Evolutionary conservation across 2,888 invertebrate species (phyloP).

Genomic region (Argyra leucocephala): DNA sequence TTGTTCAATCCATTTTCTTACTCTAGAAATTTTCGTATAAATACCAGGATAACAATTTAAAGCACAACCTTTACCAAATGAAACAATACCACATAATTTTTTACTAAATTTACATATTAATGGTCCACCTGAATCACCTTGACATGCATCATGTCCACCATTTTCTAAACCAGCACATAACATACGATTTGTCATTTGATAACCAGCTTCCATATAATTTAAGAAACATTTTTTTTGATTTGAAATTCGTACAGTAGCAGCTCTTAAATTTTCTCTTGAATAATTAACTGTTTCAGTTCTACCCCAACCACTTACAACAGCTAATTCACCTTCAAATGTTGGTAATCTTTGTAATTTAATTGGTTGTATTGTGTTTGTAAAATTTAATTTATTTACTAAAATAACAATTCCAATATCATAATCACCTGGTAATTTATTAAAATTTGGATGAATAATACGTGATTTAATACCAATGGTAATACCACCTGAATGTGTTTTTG

Average conservation of each 20-base stretch:
- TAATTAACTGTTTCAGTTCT: not conserved
- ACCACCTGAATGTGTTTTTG: conserved; percentile 35
- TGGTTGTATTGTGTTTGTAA: not conserved
- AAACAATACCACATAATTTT: conserved; percentile 15
- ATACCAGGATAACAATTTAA: conserved; percentile 12
- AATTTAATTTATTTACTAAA: conserved; percentile 27
- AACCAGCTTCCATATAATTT: not conserved
- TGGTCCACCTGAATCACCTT: conserved; percentile 18
- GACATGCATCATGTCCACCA: conserved; percentile 15
- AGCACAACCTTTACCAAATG: conserved; percentile 15
- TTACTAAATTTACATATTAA: conserved; percentile 7
- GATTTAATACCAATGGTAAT: conserved; percentile 31
- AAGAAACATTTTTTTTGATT: not conserved
- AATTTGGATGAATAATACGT: conserved; percentile 37
- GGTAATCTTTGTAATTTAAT: not conserved
- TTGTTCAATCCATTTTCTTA: conserved; percentile 12
- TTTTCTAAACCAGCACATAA: conserved; percentile 12
- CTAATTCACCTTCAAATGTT: conserved; percentile 15
- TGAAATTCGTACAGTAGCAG: not conserved
- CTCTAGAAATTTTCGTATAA: conserved; percentile 11
- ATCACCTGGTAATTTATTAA: conserved; percentile 37
- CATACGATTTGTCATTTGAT: conserved; percentile 17
- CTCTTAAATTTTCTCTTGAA: not conserved
- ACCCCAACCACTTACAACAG: conserved; percentile 22
- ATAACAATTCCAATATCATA: conserved; percentile 43